Conservation (phyloP, 2,888 invertebrate species). For the Adelphocoris suturalis region DNA sequence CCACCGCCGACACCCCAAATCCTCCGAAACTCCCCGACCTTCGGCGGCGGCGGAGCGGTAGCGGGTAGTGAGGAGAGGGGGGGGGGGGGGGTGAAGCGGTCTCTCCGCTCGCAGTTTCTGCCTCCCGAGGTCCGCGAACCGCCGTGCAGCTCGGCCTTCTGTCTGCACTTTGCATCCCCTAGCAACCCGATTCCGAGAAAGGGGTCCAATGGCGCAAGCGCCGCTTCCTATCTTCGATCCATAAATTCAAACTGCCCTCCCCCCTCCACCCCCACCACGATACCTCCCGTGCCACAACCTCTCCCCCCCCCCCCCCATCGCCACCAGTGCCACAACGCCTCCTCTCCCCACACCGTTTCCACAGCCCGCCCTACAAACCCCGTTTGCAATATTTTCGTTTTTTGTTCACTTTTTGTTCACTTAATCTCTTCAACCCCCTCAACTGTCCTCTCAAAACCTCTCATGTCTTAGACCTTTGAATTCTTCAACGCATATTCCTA, state of each 20-base stretch:
- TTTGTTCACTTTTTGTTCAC: constrained; percentile 8
- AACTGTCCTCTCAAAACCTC: too few species aligned
- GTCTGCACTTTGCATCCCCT: constrained; percentile 22
- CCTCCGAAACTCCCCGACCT: too few species aligned
- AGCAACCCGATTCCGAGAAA: neutral
- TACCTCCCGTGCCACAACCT: too few species aligned
- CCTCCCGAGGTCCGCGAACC: neutral
- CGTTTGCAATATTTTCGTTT: constrained; percentile 16
- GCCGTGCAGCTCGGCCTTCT: constrained; percentile 19
- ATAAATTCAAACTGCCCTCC: neutral
- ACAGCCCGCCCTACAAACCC: constrained; percentile 29
- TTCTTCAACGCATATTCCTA: too few species aligned
- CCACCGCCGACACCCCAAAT: too few species aligned
- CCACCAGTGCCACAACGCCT: neutral
- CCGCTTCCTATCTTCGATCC: constrained; percentile 30
- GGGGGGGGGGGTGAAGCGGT: too few species aligned
- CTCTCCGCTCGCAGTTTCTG: neutral
- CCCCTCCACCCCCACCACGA: neutral
- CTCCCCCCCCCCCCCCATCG: neutral
- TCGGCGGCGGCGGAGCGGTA: too few species aligned
- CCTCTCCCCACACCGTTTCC: neutral
- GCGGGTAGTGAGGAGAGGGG: too few species aligned
- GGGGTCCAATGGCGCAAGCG: constrained; percentile 17
- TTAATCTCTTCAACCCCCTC: neutral
- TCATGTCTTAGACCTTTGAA: too few species aligned